Evolutionary conservation across 2,797 vertebrate species (phyloP).

Genomic region (Synaphobranchus kaupii): DNA sequence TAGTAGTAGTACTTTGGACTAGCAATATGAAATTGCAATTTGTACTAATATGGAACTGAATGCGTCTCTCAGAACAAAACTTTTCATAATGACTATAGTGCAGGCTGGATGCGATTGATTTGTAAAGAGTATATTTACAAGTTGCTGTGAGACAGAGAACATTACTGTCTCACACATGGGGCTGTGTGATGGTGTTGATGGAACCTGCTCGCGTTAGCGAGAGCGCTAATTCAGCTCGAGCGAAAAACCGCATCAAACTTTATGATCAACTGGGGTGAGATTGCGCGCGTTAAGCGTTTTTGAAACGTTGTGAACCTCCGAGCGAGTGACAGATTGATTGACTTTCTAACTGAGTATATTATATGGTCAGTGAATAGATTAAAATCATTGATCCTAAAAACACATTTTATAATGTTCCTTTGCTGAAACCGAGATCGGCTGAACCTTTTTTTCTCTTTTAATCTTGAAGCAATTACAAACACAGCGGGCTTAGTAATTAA

Average conservation of each 20-base stretch:
- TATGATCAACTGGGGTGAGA: neutral
- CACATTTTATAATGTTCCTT: neutral
- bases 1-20: too few relatives aligned
- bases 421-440: neutral
- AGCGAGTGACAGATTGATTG: neutral
- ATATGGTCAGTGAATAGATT: constrained; percentile 5
- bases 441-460: neutral
- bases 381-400: neutral
- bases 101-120: neutral
- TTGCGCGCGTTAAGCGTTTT: neutral
- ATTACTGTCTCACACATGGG: neutral
- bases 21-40: too few relatives aligned
- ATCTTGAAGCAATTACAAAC: constrained; percentile 26
- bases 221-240: neutral
- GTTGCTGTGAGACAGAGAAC: neutral
- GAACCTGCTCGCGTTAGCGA: neutral
- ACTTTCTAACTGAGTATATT: neutral
- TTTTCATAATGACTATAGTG: neutral
- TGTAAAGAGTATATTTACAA: neutral
- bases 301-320: neutral
- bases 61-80: neutral
- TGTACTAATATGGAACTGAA: neutral
- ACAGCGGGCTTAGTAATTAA: constrained; percentile 19
- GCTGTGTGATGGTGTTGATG: neutral
- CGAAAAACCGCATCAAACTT: neutral